These are phyloP conservation scores for Progne subis DNA, from an alignment of 2,113 vertebrate genomes.

Conservation along the genomic window DNA sequence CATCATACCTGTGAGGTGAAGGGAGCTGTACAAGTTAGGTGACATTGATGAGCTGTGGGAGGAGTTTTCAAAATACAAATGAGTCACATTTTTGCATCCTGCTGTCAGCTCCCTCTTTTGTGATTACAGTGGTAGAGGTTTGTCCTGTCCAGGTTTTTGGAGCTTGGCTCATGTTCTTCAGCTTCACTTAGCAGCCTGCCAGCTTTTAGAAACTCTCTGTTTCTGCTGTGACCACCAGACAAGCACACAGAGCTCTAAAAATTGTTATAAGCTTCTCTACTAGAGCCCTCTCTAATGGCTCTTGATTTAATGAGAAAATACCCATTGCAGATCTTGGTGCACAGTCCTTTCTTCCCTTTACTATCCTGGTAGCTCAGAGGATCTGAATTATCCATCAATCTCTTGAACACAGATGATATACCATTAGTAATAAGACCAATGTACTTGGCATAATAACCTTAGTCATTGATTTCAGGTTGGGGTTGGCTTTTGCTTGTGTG, in stretches of 20 bases:
- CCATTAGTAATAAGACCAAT: background rate
- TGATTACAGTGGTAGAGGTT: background rate
- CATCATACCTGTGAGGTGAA: background rate
- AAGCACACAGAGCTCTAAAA: background rate
- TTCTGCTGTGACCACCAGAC: background rate
- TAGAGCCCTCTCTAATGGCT: background rate
- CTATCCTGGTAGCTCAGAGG: background rate
- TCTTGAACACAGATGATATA: background rate
- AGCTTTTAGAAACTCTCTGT: background rate
- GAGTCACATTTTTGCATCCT: background rate
- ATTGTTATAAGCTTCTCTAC: background rate
- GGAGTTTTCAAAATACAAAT: background rate
- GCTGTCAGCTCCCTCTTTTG: fast-evolving
- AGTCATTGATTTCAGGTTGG: background rate
- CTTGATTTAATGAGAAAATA: background rate
- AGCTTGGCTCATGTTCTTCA: background rate
- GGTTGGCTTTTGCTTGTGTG: background rate
- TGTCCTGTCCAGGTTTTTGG: fast-evolving
- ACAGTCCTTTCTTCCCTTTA: background rate
- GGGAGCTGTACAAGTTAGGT: background rate
- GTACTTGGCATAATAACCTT: background rate
- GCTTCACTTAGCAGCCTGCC: background rate
- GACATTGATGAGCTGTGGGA: background rate
- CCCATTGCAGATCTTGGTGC: background rate
- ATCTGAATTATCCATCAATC: background rate